A percentile compares a stretch with the other conserved stretches of the same genome.
These are phyloP conservation scores for Lasioglossum albipes DNA, from an alignment of 1,140 invertebrate species.

Conservation along the genomic window DNA sequence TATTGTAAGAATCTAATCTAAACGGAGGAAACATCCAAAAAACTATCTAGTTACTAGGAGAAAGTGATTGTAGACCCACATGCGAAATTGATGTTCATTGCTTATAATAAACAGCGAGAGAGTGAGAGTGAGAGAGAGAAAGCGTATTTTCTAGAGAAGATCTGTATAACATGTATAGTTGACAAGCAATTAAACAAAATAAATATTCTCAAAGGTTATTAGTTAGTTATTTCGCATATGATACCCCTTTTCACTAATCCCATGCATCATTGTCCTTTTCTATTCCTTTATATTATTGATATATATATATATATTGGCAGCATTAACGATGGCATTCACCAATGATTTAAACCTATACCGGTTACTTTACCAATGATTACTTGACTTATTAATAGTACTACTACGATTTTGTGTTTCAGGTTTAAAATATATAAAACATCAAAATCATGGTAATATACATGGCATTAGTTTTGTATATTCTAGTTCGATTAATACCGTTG, in stretches of 20 bases:
- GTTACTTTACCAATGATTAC: constrained; percentile 37
- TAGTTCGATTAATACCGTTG: constrained; percentile 61
- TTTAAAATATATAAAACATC: constrained; percentile 71
- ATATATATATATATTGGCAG: constrained; percentile 48
- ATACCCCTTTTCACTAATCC: constrained; percentile 62
- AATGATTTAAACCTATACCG: constrained; percentile 41
- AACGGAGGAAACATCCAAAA: constrained; percentile 22
- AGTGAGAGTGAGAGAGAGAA: constrained; percentile 75
- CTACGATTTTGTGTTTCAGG: constrained; percentile 80
- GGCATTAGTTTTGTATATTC: constrained; percentile 72
- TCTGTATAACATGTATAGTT: constrained; percentile 77
- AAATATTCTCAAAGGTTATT: constrained; percentile 73
- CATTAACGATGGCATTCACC: constrained; percentile 40
- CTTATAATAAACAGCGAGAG: constrained; percentile 65
- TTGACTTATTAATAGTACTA: constrained; percentile 72
- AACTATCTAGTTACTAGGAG: constrained; percentile 37
- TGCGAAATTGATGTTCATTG: constrained; percentile 59
- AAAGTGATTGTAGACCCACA: constrained; percentile 55
- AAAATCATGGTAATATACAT: constrained; percentile 79
- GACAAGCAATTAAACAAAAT: constrained; percentile 73
- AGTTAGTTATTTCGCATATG: constrained; percentile 74
- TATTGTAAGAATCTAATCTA: constrained; percentile 56
- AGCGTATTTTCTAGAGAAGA: constrained; percentile 62
- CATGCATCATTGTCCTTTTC: constrained; percentile 58
- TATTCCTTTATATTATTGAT: constrained; percentile 51